Evolutionary conservation across 2,113 vertebrate species (phyloP).

Genomic region (Bufo bufo): DNA sequence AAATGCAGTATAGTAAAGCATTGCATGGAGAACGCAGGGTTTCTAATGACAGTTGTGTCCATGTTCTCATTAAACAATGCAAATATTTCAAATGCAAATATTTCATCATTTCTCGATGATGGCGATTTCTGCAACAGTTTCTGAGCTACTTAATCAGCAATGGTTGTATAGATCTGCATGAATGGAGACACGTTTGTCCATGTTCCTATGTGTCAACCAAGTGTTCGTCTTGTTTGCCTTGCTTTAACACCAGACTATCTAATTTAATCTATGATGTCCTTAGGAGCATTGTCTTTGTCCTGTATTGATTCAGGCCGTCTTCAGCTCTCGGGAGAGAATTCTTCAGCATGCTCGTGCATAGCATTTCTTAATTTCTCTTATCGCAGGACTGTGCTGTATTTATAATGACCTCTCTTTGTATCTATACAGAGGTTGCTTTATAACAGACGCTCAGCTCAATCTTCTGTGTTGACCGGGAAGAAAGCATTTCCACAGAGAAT

Average conservation of each 20-base stretch:
- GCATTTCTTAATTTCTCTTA: slow-evolving; percentile 66
- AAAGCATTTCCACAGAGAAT: slow-evolving; percentile 53
- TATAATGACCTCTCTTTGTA: slow-evolving; percentile 69
- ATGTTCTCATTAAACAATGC: neutral
- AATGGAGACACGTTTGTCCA: neutral
- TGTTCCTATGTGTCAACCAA: neutral
- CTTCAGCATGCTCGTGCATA: slow-evolving; percentile 58
- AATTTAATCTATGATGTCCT: slow-evolving; percentile 45
- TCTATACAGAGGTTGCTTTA: slow-evolving; percentile 64
- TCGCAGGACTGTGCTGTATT: slow-evolving; percentile 68
- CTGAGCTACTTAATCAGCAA: neutral
- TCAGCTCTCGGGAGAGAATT: slow-evolving; percentile 57
- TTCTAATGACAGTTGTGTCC: neutral
- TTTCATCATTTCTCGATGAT: neutral
- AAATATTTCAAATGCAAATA: neutral
- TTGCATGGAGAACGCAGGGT: neutral
- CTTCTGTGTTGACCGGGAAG: slow-evolving; percentile 61
- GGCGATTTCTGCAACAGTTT: neutral
- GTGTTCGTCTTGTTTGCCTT: slow-evolving; percentile 5
- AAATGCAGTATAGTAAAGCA: neutral
- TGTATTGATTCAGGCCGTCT: slow-evolving; percentile 62
- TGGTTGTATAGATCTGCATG: neutral
- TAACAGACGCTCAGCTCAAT: slow-evolving; percentile 59
- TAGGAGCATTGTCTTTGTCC: slow-evolving; percentile 56
- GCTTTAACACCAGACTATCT: slow-evolving; percentile 50